These are phyloP conservation scores for Callocephalon fimbriatum DNA, from an alignment of 2,113 vertebrate genomes.

Conservation along the genomic window DNA sequence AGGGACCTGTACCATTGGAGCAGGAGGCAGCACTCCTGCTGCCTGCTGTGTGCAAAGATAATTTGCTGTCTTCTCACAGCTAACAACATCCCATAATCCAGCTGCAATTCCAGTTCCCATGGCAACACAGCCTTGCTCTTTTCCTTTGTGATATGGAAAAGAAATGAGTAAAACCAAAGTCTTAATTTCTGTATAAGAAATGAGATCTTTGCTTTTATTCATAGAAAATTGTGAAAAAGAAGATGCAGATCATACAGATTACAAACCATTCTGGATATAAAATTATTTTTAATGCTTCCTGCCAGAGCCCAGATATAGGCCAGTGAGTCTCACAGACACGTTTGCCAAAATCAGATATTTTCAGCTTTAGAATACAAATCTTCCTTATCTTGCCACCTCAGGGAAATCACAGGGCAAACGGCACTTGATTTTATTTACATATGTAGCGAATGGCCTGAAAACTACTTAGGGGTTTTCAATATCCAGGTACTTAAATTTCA, in stretches of 20 bases:
- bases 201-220: neutral
- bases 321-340: neutral
- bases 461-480: neutral
- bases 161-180: neutral
- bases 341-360: neutral
- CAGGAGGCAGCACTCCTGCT: constrained; percentile 73
- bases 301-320: neutral
- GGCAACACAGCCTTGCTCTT: constrained; percentile 86
- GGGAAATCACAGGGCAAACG: neutral
- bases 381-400: neutral
- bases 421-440: neutral
- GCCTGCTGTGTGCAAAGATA: constrained; percentile 89
- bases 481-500: neutral
- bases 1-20: constrained; percentile 48
- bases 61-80: constrained; percentile 83
- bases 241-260: neutral
- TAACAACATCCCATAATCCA: constrained; percentile 91
- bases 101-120: constrained; percentile 85
- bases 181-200: neutral
- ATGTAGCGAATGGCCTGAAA: neutral
- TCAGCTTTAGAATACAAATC: neutral
- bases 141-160: constrained; percentile 74
- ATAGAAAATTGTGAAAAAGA: neutral
- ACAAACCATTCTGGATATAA: neutral
- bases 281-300: neutral